These are phyloP conservation scores for Leptonema lineaticorne DNA, from an alignment of 1,140 invertebrate genomes.

Conservation along the genomic window DNA sequence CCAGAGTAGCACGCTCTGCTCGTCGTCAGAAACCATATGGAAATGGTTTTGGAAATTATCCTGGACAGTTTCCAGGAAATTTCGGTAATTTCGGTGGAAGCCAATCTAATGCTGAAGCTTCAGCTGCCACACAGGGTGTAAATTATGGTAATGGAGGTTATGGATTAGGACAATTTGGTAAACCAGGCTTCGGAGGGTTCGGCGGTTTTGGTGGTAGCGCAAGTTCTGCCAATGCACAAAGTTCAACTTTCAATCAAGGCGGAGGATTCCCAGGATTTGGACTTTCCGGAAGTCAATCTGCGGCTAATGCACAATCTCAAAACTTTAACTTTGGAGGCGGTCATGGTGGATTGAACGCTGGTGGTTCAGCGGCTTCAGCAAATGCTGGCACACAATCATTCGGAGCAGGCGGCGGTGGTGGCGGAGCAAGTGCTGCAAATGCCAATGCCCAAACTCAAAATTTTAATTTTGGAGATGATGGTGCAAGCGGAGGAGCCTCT, in stretches of 20 bases:
- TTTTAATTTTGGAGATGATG: slow-evolving; percentile 26
- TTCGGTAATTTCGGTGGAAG: slow-evolving; percentile 8
- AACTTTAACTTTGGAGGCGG: slow-evolving; percentile 20
- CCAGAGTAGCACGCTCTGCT: slow-evolving; percentile 27
- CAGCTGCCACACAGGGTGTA: slow-evolving; percentile 6
- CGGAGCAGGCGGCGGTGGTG: not conserved
- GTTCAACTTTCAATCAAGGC: slow-evolving; percentile 22
- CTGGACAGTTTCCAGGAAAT: not conserved
- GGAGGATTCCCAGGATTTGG: slow-evolving; percentile 25
- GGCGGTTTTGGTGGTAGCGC: slow-evolving; percentile 13
- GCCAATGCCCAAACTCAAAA: slow-evolving; percentile 34
- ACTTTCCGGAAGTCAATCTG: not conserved
- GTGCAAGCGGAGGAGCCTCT: not conserved
- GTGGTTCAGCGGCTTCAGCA: slow-evolving; percentile 15
- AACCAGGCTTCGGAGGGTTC: slow-evolving; percentile 20
- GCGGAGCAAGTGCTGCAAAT: slow-evolving; percentile 2
- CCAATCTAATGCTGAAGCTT: slow-evolving; percentile 19
- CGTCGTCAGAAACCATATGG: slow-evolving; percentile 28
- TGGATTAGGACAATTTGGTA: slow-evolving; percentile 22
- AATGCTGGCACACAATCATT: not conserved
- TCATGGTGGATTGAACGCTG: not conserved
- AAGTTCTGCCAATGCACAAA: slow-evolving; percentile 24
- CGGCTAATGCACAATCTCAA: slow-evolving; percentile 15
- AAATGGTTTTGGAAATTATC: not conserved
- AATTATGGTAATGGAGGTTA: slow-evolving; percentile 17